phyloP scores from a whole-genome alignment of 2,888 invertebrate species.

The Esperia sulphurella region DNA sequence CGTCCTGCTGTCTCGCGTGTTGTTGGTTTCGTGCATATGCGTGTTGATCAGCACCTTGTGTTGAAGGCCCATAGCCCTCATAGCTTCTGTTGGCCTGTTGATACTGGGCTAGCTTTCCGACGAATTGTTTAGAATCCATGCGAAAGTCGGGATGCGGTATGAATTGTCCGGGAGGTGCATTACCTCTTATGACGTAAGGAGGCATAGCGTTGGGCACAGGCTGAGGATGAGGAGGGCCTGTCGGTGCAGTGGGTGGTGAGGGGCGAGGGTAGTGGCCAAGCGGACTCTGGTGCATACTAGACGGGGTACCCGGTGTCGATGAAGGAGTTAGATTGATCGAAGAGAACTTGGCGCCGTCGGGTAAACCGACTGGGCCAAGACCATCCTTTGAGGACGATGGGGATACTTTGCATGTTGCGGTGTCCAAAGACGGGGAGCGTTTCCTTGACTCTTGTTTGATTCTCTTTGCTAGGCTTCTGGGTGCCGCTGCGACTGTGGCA shows the following conservation, averaged over 20 bases:
- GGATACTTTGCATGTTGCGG: slow-evolving; percentile 66
- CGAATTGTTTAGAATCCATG: slow-evolving; percentile 71
- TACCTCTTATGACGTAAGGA: slow-evolving; percentile 78
- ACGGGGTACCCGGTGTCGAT: slow-evolving; percentile 81
- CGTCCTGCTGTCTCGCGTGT: slow-evolving; percentile 53
- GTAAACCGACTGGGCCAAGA: slow-evolving; percentile 58
- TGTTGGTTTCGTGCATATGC: slow-evolving; percentile 66
- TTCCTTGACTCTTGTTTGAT: slow-evolving; percentile 78
- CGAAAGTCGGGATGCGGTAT: slow-evolving; percentile 75
- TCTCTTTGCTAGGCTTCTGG: slow-evolving; percentile 73
- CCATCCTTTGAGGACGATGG: slow-evolving; percentile 79
- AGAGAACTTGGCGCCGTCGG: slow-evolving; percentile 80
- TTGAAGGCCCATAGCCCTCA: slow-evolving; percentile 51
- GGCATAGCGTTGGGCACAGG: slow-evolving; percentile 80
- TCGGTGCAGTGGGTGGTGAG: slow-evolving; percentile 84
- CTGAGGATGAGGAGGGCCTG: slow-evolving; percentile 79
- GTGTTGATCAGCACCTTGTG: slow-evolving; percentile 65
- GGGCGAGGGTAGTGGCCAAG: slow-evolving; percentile 83
- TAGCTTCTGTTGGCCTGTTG: slow-evolving; percentile 65
- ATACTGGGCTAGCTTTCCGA: slow-evolving; percentile 66
- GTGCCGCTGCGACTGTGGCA: slow-evolving; percentile 73
- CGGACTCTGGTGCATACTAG: slow-evolving; percentile 82
- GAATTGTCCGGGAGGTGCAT: slow-evolving; percentile 69
- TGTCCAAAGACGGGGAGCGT: slow-evolving; percentile 77
- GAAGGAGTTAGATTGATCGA: slow-evolving; percentile 82